Conservation (phyloP, 2,797 vertebrate genomes). For the Moxostoma hubbsi region DNA sequence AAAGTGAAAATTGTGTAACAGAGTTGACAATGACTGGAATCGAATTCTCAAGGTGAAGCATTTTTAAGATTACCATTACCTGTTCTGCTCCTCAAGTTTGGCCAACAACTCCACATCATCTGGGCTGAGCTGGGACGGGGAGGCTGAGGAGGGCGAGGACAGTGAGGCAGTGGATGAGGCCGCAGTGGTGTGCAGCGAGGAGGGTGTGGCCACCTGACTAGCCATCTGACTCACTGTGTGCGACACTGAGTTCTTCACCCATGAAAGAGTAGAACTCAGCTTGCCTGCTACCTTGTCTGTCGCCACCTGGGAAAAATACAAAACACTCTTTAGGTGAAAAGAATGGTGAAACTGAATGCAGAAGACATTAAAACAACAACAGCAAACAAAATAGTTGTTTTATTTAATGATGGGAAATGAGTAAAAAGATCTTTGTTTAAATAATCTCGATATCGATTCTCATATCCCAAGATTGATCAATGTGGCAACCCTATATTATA, state of each 20-base stretch:
- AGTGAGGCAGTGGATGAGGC: constrained; percentile 87
- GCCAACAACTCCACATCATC: constrained; percentile 93
- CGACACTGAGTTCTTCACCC: constrained; percentile 98
- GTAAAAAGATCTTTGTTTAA: no score
- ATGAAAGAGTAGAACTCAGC: constrained; percentile 99
- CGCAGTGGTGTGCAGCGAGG: constrained; percentile 78
- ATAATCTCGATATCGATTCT: no score
- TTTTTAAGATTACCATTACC: constrained; percentile 72
- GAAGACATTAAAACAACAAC: not conserved
- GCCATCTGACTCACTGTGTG: constrained; percentile 99
- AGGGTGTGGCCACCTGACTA: constrained; percentile 97
- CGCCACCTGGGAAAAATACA: constrained; percentile 86
- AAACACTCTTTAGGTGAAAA: not conserved
- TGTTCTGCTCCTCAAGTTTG: constrained; percentile 97
- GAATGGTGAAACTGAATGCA: not conserved
- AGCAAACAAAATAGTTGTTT: no score
- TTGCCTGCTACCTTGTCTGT: constrained; percentile 97
- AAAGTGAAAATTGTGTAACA: not conserved
- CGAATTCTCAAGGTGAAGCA: not conserved
- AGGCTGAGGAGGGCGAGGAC: constrained; percentile 85
- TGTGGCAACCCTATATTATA: no score
- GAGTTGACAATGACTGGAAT: not conserved
- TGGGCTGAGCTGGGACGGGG: constrained; percentile 88
- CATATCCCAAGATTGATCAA: no score
- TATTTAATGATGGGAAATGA: not conserved